Conservation (phyloP, 2,888 invertebrate species). For the Pseudococcus viburni region DNA sequence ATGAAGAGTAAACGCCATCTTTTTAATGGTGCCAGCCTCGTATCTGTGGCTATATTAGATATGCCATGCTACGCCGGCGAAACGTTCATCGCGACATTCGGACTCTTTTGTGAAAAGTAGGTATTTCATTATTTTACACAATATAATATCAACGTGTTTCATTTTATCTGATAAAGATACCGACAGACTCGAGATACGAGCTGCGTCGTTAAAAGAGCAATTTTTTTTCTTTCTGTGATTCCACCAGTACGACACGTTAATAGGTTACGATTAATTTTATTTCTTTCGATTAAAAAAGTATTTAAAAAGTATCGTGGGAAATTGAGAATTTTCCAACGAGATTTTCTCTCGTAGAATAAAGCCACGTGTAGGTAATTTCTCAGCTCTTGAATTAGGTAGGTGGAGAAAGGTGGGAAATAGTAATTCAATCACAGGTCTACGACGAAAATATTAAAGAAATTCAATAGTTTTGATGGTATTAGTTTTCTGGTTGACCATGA, state of each 20-base stretch:
- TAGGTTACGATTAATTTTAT: not conserved
- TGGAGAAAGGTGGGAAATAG: no score
- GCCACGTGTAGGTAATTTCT: no score
- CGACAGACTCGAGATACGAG: not conserved
- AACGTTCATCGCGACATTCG: not conserved
- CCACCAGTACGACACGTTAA: not conserved
- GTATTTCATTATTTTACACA: not conserved
- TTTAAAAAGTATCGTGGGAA: not conserved
- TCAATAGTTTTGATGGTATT: no score
- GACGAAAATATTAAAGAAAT: no score
- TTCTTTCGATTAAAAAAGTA: not conserved
- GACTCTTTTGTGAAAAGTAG: not conserved
- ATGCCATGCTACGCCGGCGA: not conserved
- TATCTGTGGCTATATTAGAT: not conserved
- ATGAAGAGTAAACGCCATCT: not conserved
- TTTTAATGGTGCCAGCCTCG: not conserved
- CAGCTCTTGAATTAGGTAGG: no score
- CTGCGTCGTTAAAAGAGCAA: not conserved
- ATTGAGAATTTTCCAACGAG: not conserved
- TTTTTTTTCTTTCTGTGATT: not conserved
- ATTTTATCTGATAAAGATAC: not conserved
- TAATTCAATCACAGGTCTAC: no score
- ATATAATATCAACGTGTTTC: not conserved
- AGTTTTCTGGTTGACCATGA: no score
- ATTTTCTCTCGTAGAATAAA: no score